Evolutionary conservation across 2,888 invertebrate species (phyloP).

Genomic region (Tachystola acroxantha): DNA sequence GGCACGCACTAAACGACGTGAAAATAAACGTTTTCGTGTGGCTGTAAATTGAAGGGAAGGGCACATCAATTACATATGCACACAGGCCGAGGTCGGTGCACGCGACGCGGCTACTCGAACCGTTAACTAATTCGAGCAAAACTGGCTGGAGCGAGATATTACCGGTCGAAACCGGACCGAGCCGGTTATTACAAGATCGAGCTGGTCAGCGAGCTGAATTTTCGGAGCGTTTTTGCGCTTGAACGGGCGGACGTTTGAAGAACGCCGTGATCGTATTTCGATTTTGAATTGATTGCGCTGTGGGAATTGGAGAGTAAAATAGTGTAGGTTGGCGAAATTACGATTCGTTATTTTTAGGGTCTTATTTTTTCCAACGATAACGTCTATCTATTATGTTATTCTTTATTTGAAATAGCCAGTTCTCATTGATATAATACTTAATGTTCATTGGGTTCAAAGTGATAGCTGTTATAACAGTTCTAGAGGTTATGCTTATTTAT

Average conservation of each 20-base stretch:
- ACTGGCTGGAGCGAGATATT: conserved; percentile 27
- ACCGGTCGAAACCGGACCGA: conserved; percentile 25
- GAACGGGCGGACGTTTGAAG: conserved; percentile 7
- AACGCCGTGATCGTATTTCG: conserved; percentile 5
- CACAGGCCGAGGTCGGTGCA: conserved; percentile 40
- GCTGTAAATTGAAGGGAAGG: conserved; percentile 49
- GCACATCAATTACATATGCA: conserved; percentile 56
- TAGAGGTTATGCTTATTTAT: too few relatives aligned
- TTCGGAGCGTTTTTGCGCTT: conserved; percentile 12
- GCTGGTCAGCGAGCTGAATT: conserved; percentile 6
- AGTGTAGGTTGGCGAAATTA: background rate
- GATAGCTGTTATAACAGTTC: too few relatives aligned
- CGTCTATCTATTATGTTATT: too few relatives aligned
- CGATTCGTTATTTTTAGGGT: too few relatives aligned
- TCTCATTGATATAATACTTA: too few relatives aligned
- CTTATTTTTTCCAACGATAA: too few relatives aligned
- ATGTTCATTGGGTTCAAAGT: too few relatives aligned
- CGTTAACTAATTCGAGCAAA: conserved; percentile 34
- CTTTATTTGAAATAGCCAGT: too few relatives aligned
- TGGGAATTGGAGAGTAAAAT: background rate
- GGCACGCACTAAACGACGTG: conserved; percentile 25
- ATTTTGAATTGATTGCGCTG: conserved; percentile 8
- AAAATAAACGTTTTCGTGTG: conserved; percentile 30
- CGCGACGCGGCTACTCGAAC: conserved; percentile 40
- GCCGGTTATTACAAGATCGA: conserved; percentile 28